Evolutionary conservation across 2,888 invertebrate species (phyloP), one percentile per base, ranked within the genome.

Genomic region (Troides aeacus): DNA sequence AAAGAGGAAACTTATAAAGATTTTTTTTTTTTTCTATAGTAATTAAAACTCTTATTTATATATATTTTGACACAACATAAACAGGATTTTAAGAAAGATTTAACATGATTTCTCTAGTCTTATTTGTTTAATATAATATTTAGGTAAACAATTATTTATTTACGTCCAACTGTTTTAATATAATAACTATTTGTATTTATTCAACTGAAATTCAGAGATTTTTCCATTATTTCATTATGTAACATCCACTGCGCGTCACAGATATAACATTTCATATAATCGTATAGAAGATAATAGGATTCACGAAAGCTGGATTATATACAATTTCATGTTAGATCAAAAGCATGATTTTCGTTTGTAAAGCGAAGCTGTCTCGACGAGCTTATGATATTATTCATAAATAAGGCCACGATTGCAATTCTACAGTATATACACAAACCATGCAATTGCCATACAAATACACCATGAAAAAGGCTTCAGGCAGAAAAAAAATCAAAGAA

Each of bases 261-360:
- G 36, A 36, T n/a, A 58, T 57, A 7, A 7, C 15, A 50, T 17
- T 50, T 65, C 30, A 46, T 50, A 23, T 50, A 63, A 70, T 59
- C 24, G 21, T 24, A 39, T 18, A 17, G 42, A 24, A 53, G 30
- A 50, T 63, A 66, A 70, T 59, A 66, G 66, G 70, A 66, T 70
- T 70, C 17, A 15, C 24, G 36, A 56, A 62, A 66, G 62, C 63
- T 42, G 66, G 66, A 66, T 70, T 70, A 70, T 36, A 30, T 60
- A 58, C 62, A 70, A 66, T 70, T 58, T 59, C 58, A 63, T 36
- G 62, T 70, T 36, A 59, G 62, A 63, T 70, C 63, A 63, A 66
- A 66, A 58, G 66, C 70, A 60, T 59, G 39, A 66, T 63, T 66
- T 36, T 66, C 46, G 21, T 36, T 63, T 66, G 23, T 65, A 62